Conservation (phyloP, 2,888 invertebrate genomes). For the Euzophera pinguis region DNA sequence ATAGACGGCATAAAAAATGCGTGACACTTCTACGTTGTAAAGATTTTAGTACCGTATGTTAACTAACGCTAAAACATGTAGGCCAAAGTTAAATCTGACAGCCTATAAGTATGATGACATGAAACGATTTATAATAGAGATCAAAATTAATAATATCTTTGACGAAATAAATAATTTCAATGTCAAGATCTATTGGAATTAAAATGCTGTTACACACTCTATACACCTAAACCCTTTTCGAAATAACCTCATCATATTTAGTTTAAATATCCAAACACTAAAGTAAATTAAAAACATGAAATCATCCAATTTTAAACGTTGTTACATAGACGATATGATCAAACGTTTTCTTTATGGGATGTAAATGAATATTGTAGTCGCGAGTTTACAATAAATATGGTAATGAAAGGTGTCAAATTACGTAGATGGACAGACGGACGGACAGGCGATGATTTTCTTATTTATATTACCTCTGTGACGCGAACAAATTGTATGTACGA, state of each 20-base stretch:
- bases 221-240: slow-evolving; percentile 34
- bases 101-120: neutral
- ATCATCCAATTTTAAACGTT: slow-evolving; percentile 21
- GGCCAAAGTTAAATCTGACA: neutral
- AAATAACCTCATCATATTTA: slow-evolving; percentile 49
- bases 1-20: neutral
- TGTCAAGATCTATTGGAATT: slow-evolving; percentile 11
- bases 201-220: slow-evolving; percentile 32
- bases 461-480: slow-evolving; percentile 46
- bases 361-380: slow-evolving; percentile 21
- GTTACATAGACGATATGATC: slow-evolving; percentile 15
- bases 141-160: slow-evolving; percentile 5
- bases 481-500: slow-evolving; percentile 56
- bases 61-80: neutral
- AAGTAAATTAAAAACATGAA: neutral
- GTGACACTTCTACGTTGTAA: neutral
- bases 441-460: slow-evolving; percentile 63
- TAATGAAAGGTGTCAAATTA: slow-evolving; percentile 78
- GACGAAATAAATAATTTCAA: slow-evolving; percentile 2
- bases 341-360: neutral
- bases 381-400: slow-evolving; percentile 70
- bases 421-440: slow-evolving; percentile 55
- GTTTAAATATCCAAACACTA: slow-evolving; percentile 29
- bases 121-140: neutral
- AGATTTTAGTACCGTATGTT: neutral